Base-by-base conservation (phyloP, 2,113 vertebrate genomes). In the Hippolais icterina region DNA sequence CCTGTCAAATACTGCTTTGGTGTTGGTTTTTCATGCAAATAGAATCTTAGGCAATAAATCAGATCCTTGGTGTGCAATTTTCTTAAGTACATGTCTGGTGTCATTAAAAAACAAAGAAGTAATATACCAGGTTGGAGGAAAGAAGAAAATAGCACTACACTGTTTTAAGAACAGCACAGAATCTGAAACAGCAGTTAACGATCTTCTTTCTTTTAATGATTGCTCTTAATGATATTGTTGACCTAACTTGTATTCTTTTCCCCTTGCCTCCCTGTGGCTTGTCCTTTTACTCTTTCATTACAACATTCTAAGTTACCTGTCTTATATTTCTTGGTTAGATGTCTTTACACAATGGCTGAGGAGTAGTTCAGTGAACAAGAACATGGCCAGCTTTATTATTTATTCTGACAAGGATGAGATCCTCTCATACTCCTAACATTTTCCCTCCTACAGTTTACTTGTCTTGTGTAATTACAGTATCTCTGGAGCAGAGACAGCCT, bases 61-160 rank as follows among this genome's bases (percentile, higher is more conserved):
- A 79, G 63, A 54, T 94, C 79, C 61, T 96, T 57, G 54, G 74
- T 94, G 87, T 91, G 68, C 83, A 91, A 56, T 96, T 97, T 97
- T 64, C 90, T 61, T 70, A 95, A 83, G 71, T 94, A 76, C n/a
- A 64, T 79, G 35, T 87, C 69, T 96, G 39, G 78, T 94, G 59
- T 93, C 79, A 96, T 91, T 94, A 93, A 97, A 83, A 97, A 97
- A 95, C 23, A 95, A 72, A 92, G 66, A 81, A 92, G 69, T 72
- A 94, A 91, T 78, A 83, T 21, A 74, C 16, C 79, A 94, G 44
- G 28, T 70, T 96, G 74, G 68, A 89, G 42, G 29, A 96, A 96
- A 80, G 71, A 90, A 83, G 15, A 37, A 63, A 90, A 87, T 91
- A 95, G 21, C 39, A 68, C 29, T 28, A 27, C 33, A 53, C 68